A percentile compares a stretch with the other conserved stretches of the same genome.
phyloP scores from a whole-genome alignment of 1,140 invertebrate genomes.

The Orussus abietinus region DNA sequence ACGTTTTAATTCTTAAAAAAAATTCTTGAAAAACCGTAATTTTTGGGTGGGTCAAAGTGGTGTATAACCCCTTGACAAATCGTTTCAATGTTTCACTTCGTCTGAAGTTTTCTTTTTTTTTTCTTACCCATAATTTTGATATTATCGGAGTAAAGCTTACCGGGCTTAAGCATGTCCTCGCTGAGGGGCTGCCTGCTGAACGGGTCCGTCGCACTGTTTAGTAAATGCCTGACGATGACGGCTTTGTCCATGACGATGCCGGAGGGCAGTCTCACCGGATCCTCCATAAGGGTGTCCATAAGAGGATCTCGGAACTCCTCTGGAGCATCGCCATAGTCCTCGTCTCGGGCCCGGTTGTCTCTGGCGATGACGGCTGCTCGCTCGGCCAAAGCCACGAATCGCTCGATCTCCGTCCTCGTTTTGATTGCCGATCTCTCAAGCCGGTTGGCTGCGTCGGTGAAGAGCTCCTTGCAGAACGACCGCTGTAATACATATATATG shows the following conservation, averaged over 20 bases:
- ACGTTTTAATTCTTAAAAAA: too few species aligned
- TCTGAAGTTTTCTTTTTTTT: background rate
- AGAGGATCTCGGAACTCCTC: constrained; percentile 96
- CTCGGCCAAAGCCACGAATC: constrained; percentile 75
- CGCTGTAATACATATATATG: constrained; percentile 59
- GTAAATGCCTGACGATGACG: constrained; percentile 88
- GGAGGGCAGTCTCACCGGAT: constrained; percentile 90
- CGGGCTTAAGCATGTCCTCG: constrained; percentile 79
- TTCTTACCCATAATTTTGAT: constrained; percentile 8
- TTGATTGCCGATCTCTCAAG: constrained; percentile 81
- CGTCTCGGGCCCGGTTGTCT: constrained; percentile 80
- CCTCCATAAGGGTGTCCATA: constrained; percentile 96
- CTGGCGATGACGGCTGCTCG: constrained; percentile 76
- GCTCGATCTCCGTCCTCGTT: constrained; percentile 74
- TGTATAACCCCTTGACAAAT: background rate
- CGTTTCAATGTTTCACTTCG: too few species aligned
- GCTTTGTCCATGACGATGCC: constrained; percentile 94
- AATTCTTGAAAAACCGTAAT: too few species aligned
- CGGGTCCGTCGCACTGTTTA: constrained; percentile 95
- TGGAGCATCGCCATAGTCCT: constrained; percentile 93
- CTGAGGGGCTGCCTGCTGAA: constrained; percentile 92
- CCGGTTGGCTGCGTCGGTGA: constrained; percentile 81
- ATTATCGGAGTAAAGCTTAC: constrained; percentile 47
- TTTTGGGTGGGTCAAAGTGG: too few species aligned
- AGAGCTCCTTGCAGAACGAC: constrained; percentile 89